These are phyloP conservation scores for Myxocyprinus asiaticus DNA, from an alignment of 2,113 vertebrate genomes.

Conservation along the genomic window DNA sequence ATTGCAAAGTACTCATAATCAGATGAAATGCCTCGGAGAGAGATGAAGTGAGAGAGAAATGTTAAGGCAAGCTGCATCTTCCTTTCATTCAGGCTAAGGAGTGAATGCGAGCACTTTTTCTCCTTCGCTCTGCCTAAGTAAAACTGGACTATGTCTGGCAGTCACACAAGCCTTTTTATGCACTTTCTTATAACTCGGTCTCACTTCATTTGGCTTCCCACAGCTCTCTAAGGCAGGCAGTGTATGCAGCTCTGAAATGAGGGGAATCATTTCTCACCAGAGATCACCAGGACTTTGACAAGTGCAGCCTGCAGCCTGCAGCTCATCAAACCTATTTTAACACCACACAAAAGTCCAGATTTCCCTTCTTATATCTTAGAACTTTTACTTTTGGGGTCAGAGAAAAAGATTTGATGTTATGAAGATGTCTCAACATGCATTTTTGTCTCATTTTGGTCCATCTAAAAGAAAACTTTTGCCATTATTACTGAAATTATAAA, in stretches of 20 bases:
- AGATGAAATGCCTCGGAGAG: conserved; percentile 87
- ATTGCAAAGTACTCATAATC: conserved; percentile 93
- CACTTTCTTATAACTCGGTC: conserved; percentile 62
- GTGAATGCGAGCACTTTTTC: conserved; percentile 36
- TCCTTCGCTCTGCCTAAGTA: conserved; percentile 38
- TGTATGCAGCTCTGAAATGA: conserved; percentile 65
- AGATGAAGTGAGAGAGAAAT: conserved; percentile 52
- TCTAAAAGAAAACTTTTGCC: background rate
- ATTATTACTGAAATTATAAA: background rate
- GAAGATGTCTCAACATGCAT: background rate
- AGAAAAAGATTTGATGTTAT: conserved; percentile 24
- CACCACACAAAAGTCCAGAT: conserved; percentile 75
- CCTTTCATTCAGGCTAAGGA: conserved; percentile 50
- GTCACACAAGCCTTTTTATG: conserved; percentile 52
- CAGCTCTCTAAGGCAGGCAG: conserved; percentile 66
- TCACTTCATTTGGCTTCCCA: conserved; percentile 75
- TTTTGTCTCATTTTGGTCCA: background rate
- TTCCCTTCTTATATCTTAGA: conserved; percentile 66
- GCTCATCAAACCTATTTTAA: conserved; percentile 76
- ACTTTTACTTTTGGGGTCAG: conserved; percentile 52
- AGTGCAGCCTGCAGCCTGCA: conserved; percentile 67
- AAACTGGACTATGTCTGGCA: conserved; percentile 57
- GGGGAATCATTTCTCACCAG: conserved; percentile 78
- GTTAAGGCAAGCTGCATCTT: conserved; percentile 77
- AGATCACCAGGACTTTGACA: conserved; percentile 76